phyloP scores from a whole-genome alignment of 2,888 invertebrate genomes.

The Drosophila helvetica region DNA sequence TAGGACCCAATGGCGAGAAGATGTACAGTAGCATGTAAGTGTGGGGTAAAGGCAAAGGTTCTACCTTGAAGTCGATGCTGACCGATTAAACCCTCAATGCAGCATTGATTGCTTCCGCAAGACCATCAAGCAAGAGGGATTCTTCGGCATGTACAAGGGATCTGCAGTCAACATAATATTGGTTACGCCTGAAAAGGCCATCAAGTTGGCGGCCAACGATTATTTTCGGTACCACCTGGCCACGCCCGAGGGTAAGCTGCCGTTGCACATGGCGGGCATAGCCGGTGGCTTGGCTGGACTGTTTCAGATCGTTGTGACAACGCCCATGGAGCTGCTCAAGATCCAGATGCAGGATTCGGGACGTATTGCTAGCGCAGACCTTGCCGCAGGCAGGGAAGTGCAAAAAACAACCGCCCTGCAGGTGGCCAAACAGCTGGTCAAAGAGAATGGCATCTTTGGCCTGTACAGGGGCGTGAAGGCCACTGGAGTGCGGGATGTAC shows the following conservation, averaged over 20 bases:
- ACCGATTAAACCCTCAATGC: conserved; percentile 61
- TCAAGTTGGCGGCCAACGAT: conserved; percentile 98
- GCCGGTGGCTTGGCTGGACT: conserved; percentile 98
- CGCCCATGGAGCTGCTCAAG: conserved; percentile 99
- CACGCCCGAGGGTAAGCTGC: conserved; percentile 88
- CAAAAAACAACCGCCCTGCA: conserved; percentile 89
- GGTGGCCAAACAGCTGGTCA: conserved; percentile 89
- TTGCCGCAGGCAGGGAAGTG: conserved; percentile 86
- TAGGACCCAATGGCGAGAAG: conserved; percentile 92
- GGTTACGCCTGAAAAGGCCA: conserved; percentile 99
- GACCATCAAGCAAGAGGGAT: conserved; percentile 95
- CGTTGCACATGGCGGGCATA: conserved; percentile 92
- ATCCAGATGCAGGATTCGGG: conserved; percentile 99
- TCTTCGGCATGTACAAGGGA: conserved; percentile 98
- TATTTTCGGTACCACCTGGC: conserved; percentile 94
- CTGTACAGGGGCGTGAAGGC: conserved; percentile 96
- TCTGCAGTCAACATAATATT: conserved; percentile 97
- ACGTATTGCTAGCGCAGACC: conserved; percentile 89
- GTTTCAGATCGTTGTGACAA: conserved; percentile 97
- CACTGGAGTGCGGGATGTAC: conserved; percentile 94
- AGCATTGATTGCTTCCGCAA: conserved; percentile 98
- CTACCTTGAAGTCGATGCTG: background rate
- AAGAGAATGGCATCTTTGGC: conserved; percentile 93
- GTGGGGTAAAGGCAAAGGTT: background rate
- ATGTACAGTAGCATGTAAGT: conserved; percentile 96